Base-by-base conservation (phyloP, 2,113 vertebrate genomes). In the Stomatorhinus ivindoensis region DNA sequence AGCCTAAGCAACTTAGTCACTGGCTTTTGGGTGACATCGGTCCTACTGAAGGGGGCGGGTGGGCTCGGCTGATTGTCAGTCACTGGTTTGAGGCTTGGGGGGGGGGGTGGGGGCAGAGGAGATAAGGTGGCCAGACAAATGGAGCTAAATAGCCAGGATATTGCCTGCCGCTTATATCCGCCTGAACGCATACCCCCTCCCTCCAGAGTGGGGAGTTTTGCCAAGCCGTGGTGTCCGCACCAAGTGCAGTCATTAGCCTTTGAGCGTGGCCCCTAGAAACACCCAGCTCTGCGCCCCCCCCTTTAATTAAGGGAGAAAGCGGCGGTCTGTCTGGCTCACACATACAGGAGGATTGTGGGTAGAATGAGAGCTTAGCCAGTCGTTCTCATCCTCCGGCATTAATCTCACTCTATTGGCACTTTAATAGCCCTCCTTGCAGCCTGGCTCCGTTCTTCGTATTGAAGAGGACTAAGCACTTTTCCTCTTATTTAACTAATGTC, bases 401-500 rank as follows among this genome's bases (percentile, higher is more conserved):
- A 92, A 92, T 95, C 94, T 94, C 89, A 50, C 87, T 86, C 11
- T 89, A 65, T 91, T 93, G 93, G 91, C 94, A 93, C 91, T 91
- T 94, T 93, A 91, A 94, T 94, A 53, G 93, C 86, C 80, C 53
- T 46, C 24, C 87, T 31, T 44, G 69, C 90, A 87, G 88, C 88
- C 90, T 48, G 83, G 55, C 53, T 87, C 87, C 89, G 46, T 39
- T 69, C 47, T 90, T 89, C 65, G 90, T 83, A 89, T 65, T 91
- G 91, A 58, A 88, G 88, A 92, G 48, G 88, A 90, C 89, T 86
- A 90, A 91, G 90, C 69, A 86, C 90, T 89, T 92, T 88, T 83
- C 88, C 92, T 93, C 93, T 93, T 91, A 92, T 94, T 95, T 91
- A 91, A 92, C 90, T 93, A 92, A 94, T 92, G 93, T 92, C 91